Evolutionary conservation across 2,888 invertebrate species (phyloP).

Genomic region (Drosophila parthenogenetica): DNA sequence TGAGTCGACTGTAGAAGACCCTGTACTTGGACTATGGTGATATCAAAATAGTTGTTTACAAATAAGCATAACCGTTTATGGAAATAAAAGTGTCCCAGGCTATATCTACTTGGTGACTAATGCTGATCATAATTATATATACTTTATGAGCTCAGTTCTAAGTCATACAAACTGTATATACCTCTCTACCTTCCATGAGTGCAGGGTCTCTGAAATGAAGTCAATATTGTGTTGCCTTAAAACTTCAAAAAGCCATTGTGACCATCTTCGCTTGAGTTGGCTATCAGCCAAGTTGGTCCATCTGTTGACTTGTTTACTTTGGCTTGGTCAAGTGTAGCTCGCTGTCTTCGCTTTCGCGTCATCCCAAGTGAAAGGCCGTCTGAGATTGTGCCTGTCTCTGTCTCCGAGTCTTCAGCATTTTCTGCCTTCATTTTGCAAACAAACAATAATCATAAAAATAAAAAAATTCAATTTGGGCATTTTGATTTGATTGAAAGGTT

Average conservation of each 20-base stretch:
- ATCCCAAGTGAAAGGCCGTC: slow-evolving; percentile 51
- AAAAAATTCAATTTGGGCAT: slow-evolving; percentile 11
- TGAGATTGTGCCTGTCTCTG: not conserved
- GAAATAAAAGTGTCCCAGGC: too few relatives aligned
- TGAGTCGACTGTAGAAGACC: too few relatives aligned
- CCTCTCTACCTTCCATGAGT: too few relatives aligned
- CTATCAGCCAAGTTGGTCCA: not conserved
- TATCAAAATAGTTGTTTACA: too few relatives aligned
- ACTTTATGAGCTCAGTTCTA: too few relatives aligned
- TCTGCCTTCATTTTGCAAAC: slow-evolving; percentile 13
- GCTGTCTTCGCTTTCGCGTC: slow-evolving; percentile 38
- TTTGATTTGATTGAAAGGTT: slow-evolving; percentile 25
- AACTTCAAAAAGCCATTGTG: slow-evolving; percentile 1
- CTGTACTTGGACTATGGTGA: too few relatives aligned
- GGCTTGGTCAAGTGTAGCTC: slow-evolving; percentile 29
- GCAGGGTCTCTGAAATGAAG: not conserved
- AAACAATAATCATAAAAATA: not conserved
- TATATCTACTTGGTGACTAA: too few relatives aligned
- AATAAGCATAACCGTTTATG: too few relatives aligned
- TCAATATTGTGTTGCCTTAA: slow-evolving; percentile 7
- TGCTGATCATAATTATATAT: too few relatives aligned
- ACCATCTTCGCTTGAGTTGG: slow-evolving; percentile 12
- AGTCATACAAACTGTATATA: too few relatives aligned
- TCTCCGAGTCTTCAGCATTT: slow-evolving; percentile 20
- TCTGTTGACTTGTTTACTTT: slow-evolving; percentile 36